Evolutionary conservation across 2,888 invertebrate species (phyloP).

Genomic region (Brenthis hecate): DNA sequence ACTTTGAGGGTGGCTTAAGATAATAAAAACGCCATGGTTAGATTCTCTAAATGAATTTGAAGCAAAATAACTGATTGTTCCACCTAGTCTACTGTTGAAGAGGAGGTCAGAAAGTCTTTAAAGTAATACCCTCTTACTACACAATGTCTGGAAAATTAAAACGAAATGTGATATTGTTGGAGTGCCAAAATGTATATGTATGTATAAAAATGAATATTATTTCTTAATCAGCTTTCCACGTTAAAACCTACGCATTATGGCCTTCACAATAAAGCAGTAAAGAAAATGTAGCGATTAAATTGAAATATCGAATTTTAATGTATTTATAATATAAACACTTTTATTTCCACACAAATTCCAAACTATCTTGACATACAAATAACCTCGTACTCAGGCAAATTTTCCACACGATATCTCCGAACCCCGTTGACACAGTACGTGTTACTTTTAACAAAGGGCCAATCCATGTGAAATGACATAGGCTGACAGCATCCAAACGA

Average conservation of each 20-base stretch:
- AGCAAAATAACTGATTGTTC: too few species aligned
- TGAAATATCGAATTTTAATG: not conserved
- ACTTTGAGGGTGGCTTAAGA: conserved; percentile 34
- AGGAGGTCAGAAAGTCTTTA: too few species aligned
- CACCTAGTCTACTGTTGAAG: too few species aligned
- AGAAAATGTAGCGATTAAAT: not conserved
- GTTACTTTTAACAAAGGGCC: conserved; percentile 80
- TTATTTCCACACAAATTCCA: conserved; percentile 2
- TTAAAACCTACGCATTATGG: too few species aligned
- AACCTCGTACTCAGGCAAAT: conserved; percentile 54
- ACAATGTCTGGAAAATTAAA: too few species aligned
- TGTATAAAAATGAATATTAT: too few species aligned
- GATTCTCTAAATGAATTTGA: not conserved
- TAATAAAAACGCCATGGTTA: conserved; percentile 16
- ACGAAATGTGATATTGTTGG: too few species aligned
- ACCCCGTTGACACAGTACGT: conserved; percentile 71
- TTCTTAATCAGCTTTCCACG: too few species aligned
- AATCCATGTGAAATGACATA: conserved; percentile 80
- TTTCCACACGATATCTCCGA: conserved; percentile 61
- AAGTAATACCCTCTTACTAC: too few species aligned
- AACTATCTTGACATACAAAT: conserved; percentile 34
- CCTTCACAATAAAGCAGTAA: not conserved
- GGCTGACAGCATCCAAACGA: conserved; percentile 77
- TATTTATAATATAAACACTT: not conserved
- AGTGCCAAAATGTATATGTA: too few species aligned